Percentiles rank a stretch among this genome's conserved stretches.
Evolutionary conservation across 2,888 invertebrate species (phyloP).

Genomic region (Diabrotica balteata): DNA sequence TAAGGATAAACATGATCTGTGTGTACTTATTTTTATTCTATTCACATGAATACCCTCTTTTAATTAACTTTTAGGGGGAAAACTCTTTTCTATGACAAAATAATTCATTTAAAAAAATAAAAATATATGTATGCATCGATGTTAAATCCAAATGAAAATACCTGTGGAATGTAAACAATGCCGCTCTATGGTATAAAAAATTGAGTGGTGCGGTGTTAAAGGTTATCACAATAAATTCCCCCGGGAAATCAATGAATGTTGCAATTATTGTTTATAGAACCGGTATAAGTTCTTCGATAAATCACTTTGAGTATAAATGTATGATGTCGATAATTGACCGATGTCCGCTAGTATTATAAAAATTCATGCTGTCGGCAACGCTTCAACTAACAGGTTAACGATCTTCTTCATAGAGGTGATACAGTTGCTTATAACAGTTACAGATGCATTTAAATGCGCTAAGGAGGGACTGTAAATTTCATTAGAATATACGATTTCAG

Average conservation of each 20-base stretch:
- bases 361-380: slow-evolving; percentile 31
- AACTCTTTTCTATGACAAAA: too few relatives aligned
- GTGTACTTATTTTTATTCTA: too few relatives aligned
- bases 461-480: too few relatives aligned
- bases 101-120: too few relatives aligned
- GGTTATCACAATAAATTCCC: slow-evolving; percentile 20
- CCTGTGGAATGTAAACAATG: too few relatives aligned
- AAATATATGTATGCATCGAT: too few relatives aligned
- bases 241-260: slow-evolving; percentile 26
- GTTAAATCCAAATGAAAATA: too few relatives aligned
- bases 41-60: too few relatives aligned
- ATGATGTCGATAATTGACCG: slow-evolving; percentile 29
- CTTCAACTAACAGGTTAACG: slow-evolving; percentile 31
- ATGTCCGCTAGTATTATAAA: slow-evolving; percentile 27
- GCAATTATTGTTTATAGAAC: slow-evolving; percentile 29
- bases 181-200: background rate
- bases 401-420: slow-evolving; percentile 21
- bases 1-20: too few relatives aligned
- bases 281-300: slow-evolving; percentile 22
- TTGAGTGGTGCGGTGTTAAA: slow-evolving; percentile 1
- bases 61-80: too few relatives aligned
- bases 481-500: background rate
- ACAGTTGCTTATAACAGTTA: slow-evolving; percentile 3
- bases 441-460: too few relatives aligned
- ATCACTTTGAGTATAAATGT: slow-evolving; percentile 24